Percentiles rank a stretch among this genome's conserved stretches.
Evolutionary conservation across 1,140 invertebrate species (phyloP).

Genomic region (Latrodectus geometricus): DNA sequence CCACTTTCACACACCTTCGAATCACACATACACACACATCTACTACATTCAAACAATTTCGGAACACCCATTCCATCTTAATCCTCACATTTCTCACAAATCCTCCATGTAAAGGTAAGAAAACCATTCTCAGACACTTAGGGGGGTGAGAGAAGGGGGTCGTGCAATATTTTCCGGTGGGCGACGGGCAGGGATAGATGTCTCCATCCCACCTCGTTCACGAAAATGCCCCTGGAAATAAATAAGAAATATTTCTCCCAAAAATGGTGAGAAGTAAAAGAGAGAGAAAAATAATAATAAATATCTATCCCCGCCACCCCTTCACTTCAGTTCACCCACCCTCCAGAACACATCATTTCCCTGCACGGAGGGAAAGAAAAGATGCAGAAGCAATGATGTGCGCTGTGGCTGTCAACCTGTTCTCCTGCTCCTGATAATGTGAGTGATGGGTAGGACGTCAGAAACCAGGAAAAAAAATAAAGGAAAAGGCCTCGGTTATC

Average conservation of each 20-base stretch:
- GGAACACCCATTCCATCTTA: neutral
- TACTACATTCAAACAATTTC: no score
- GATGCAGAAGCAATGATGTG: conserved; percentile 36
- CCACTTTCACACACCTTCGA: no score
- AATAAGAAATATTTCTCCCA: conserved; percentile 33
- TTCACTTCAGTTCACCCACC: neutral
- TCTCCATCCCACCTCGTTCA: neutral
- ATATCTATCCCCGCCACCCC: no score
- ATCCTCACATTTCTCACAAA: conserved; percentile 10
- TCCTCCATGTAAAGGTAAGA: neutral
- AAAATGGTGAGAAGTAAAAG: conserved; percentile 9
- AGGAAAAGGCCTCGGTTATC: conserved; percentile 4
- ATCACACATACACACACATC: no score
- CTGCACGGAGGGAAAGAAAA: neutral
- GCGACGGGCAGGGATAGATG: no score
- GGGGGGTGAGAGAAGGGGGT: neutral
- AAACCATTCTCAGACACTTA: no score
- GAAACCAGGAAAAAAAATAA: neutral
- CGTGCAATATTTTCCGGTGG: neutral
- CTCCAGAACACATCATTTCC: conserved; percentile 16
- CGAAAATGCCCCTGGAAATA: conserved; percentile 19
- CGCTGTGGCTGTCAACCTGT: conserved; percentile 34
- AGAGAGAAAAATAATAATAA: no score
- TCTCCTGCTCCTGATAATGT: conserved; percentile 33
- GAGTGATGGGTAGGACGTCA: conserved; percentile 37